A percentile compares a stretch with the other conserved stretches of the same genome.
phyloP scores from a whole-genome alignment of 2,113 vertebrate genomes.

The Urocolius indicus region DNA sequence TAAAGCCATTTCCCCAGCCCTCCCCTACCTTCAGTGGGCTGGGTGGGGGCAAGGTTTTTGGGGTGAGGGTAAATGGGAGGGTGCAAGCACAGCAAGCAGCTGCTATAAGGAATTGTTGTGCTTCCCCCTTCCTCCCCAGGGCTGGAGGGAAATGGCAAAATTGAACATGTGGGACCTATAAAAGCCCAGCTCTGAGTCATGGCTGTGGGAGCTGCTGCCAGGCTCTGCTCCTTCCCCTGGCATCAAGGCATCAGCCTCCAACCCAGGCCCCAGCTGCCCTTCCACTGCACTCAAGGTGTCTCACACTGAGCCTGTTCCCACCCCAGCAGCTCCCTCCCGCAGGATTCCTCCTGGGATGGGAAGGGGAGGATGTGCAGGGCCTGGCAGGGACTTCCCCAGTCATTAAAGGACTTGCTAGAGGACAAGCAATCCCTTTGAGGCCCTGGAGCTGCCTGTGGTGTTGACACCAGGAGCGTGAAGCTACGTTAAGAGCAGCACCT shows the following conservation, averaged over 20 bases:
- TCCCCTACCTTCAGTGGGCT: background rate
- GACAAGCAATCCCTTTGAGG: background rate
- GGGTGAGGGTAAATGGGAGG: background rate
- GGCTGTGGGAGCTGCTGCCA: background rate
- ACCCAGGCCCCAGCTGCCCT: background rate
- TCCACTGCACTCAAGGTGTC: rapidly evolving
- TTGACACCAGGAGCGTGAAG: background rate
- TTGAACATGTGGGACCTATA: slow-evolving; percentile 51
- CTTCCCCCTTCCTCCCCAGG: slow-evolving; percentile 14
- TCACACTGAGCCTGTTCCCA: background rate
- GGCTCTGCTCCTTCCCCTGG: background rate
- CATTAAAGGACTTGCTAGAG: rapidly evolving
- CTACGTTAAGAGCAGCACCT: background rate
- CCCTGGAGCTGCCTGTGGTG: background rate
- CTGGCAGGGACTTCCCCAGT: background rate
- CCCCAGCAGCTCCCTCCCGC: background rate
- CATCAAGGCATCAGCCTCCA: background rate
- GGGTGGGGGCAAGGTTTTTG: background rate
- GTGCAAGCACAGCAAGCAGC: background rate
- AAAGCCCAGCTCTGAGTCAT: background rate
- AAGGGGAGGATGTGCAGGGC: background rate
- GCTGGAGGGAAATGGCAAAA: slow-evolving; percentile 9
- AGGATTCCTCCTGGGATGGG: background rate
- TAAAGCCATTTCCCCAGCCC: background rate
- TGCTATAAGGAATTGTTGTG: slow-evolving; percentile 28